Conservation (phyloP, 2,113 vertebrate genomes). For the Rallus limicola region DNA sequence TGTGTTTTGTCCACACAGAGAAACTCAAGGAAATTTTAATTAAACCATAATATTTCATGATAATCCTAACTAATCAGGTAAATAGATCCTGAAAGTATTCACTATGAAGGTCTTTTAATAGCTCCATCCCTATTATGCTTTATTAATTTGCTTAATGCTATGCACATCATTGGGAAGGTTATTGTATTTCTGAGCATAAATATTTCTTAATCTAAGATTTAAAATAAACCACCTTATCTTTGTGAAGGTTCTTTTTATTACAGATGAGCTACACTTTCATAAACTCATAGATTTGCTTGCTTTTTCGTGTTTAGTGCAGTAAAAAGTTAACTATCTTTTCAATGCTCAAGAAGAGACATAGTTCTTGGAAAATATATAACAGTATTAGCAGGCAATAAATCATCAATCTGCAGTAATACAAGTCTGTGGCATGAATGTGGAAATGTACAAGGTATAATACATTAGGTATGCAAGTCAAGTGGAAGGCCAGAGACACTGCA, state of each 20-base stretch:
- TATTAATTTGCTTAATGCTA: constrained; percentile 5
- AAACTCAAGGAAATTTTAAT: neutral
- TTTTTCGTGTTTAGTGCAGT: constrained; percentile 4
- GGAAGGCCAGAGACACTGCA: neutral
- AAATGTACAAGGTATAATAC: neutral
- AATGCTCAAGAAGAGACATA: neutral
- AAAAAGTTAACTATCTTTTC: neutral
- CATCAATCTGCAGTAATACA: neutral
- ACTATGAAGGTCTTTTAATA: neutral
- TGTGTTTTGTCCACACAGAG: neutral
- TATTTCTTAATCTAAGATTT: neutral
- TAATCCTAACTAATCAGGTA: neutral
- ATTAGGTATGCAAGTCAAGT: neutral
- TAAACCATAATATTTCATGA: neutral
- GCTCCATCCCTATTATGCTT: neutral
- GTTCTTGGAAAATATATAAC: neutral
- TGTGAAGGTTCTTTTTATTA: constrained; percentile 3
- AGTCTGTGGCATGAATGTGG: neutral
- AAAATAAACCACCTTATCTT: neutral
- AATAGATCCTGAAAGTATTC: neutral
- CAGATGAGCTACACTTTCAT: neutral
- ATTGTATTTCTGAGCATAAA: constrained; percentile 4
- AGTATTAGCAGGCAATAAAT: neutral
- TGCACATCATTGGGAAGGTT: neutral
- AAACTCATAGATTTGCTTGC: neutral